Evolutionary conservation across 2,797 vertebrate genomes (phyloP), one percentile per base, ranked within the genome.

Genomic region (Mus minutoides): DNA sequence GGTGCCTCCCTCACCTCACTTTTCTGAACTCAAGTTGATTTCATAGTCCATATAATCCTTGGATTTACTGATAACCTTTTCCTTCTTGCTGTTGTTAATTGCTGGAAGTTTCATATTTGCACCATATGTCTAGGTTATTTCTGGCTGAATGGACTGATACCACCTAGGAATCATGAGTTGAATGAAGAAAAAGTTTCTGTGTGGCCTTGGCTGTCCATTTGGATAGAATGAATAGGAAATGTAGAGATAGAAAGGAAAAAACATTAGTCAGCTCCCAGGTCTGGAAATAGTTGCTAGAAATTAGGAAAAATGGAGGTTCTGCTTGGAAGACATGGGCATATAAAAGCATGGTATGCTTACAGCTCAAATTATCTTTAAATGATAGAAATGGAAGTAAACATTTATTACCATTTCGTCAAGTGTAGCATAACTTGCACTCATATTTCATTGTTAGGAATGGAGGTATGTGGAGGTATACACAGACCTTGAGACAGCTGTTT

Each of bases 401-500:
- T 98, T 98, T 98, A 98, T 98, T 98, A 98, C 98, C 98, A 98
- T 98, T 98, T 99, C 98, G 98, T 98, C 98, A 98, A 98, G 97
- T 98, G 97, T 98, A 98, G 97, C 98, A 90, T 98, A 98, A 98
- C 97, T 98, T 98, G 98, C 98, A 98, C 98, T 98, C 97, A 86
- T 98, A 98, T 98, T 98, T 98, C 98, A 97, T 97, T 98, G 97
- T 98, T 98, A 98, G 97, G 98, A 98, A 98, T 98, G 98, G 98
- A 99, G 98, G 98, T 99, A 98, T 98, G 98, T 98, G 98, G 98
- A 99, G 98, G 98, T 98, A 98, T 98, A 98, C 98, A 98, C 98
- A 98, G 98, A 98, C 98, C 98, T 98, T 97, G 97, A 98, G 97
- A 98, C 98, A 98, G 98, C 97, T 98, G 97, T 94, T 98, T 98